Percentiles rank a stretch among this genome's conserved stretches.
These are phyloP conservation scores for Raphicerus campestris DNA, from an alignment of 2,113 vertebrate genomes.

Conservation along the genomic window DNA sequence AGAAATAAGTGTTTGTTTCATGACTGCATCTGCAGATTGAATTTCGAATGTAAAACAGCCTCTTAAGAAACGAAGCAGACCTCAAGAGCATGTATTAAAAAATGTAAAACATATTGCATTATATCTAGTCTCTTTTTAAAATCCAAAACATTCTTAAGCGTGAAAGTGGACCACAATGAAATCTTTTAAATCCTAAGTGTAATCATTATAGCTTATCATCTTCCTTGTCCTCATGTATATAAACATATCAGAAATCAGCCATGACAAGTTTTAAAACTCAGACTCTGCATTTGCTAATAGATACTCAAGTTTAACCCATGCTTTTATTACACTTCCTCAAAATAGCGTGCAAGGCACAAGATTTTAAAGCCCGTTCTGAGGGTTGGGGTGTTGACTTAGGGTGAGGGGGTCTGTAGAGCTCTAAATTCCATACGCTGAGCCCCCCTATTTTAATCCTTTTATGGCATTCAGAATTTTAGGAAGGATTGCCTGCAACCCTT, in stretches of 20 bases:
- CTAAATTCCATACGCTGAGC: conserved; percentile 8
- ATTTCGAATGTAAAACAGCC: background rate
- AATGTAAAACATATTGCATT: background rate
- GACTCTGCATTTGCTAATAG: background rate
- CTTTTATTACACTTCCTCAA: conserved; percentile 42
- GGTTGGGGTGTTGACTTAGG: background rate
- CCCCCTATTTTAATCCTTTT: conserved; percentile 56
- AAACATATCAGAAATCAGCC: background rate
- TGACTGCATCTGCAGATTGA: background rate
- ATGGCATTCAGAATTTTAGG: conserved; percentile 58
- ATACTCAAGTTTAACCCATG: background rate
- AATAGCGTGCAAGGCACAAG: background rate
- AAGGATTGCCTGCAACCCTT: conserved; percentile 54
- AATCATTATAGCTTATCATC: conserved; percentile 10
- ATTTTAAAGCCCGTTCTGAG: conserved; percentile 7
- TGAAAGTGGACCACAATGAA: conserved; percentile 30
- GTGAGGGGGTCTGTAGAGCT: background rate
- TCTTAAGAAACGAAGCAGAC: background rate
- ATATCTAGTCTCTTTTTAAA: conserved; percentile 8
- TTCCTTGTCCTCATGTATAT: background rate
- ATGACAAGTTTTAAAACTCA: background rate
- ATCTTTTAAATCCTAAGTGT: conserved; percentile 40
- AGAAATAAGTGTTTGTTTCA: conserved; percentile 1
- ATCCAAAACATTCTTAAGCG: background rate
- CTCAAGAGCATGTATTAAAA: background rate